phyloP scores from a whole-genome alignment of 2,113 vertebrate species.

The Smithornis capensis region DNA sequence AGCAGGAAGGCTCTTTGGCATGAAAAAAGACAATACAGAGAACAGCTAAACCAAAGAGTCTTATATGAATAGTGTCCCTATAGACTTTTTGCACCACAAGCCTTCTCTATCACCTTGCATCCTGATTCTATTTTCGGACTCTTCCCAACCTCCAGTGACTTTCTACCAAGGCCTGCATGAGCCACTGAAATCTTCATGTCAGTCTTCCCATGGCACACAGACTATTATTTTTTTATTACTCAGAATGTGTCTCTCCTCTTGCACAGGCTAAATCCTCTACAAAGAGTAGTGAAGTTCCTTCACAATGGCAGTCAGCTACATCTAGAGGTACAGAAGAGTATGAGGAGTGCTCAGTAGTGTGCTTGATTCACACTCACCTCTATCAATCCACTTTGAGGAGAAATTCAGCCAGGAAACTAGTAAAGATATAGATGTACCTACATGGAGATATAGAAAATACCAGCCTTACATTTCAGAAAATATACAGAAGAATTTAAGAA shows the following conservation, averaged over 20 bases:
- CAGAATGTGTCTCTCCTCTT: neutral
- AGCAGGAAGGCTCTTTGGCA: neutral
- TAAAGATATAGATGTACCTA: neutral
- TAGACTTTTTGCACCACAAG: neutral
- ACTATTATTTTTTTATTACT: neutral
- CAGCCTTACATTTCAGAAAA: neutral
- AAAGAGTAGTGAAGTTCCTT: neutral
- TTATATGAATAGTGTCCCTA: neutral
- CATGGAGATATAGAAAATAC: neutral
- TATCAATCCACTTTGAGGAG: neutral
- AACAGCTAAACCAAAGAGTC: neutral
- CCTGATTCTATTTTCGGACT: neutral
- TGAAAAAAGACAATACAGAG: neutral
- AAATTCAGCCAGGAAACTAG: neutral
- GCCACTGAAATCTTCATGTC: neutral
- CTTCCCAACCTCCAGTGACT: neutral
- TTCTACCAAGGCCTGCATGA: neutral
- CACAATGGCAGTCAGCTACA: neutral
- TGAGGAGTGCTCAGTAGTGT: neutral
- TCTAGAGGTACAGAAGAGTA: neutral
- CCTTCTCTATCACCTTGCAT: neutral
- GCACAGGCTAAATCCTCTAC: neutral
- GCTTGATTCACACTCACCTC: neutral
- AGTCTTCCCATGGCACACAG: neutral
- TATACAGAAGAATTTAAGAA: neutral